Percentiles rank a stretch among this genome's conserved stretches.
These are phyloP conservation scores for Ischnura elegans DNA, from an alignment of 2,888 invertebrate genomes.

Conservation along the genomic window DNA sequence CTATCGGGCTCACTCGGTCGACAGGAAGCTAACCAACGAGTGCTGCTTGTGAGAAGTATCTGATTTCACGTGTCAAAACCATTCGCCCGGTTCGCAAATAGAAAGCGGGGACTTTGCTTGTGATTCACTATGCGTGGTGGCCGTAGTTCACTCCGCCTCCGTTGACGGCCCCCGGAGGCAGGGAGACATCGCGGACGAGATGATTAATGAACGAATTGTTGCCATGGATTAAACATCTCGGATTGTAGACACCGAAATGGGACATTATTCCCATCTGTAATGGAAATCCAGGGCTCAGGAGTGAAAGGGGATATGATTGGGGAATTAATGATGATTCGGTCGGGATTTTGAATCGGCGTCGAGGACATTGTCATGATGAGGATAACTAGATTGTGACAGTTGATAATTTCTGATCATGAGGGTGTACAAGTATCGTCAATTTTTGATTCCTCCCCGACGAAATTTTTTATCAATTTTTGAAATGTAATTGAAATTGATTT, in stretches of 20 bases:
- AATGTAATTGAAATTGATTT: too few relatives aligned
- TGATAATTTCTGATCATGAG: too few relatives aligned
- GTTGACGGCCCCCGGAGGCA: not conserved
- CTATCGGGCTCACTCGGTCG: not conserved
- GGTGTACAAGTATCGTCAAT: too few relatives aligned
- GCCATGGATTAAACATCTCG: not conserved
- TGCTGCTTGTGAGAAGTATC: not conserved
- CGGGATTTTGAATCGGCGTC: too few relatives aligned
- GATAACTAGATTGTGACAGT: too few relatives aligned
- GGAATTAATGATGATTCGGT: too few relatives aligned
- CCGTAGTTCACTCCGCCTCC: not conserved
- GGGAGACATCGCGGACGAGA: not conserved
- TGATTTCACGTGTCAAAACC: not conserved
- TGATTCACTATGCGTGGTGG: not conserved
- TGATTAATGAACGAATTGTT: not conserved
- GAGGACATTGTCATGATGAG: too few relatives aligned
- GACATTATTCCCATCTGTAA: not conserved
- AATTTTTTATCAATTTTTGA: too few relatives aligned
- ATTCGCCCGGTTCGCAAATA: not conserved
- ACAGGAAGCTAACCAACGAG: not conserved
- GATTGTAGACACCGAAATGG: not conserved
- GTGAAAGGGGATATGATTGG: not conserved
- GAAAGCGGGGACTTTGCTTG: not conserved
- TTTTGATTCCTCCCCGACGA: too few relatives aligned
- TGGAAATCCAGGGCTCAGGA: not conserved